Evolutionary conservation across 1,140 invertebrate species (phyloP), one percentile per base, ranked within the genome.

Genomic region (Hyposmocoma kahamanoa): DNA sequence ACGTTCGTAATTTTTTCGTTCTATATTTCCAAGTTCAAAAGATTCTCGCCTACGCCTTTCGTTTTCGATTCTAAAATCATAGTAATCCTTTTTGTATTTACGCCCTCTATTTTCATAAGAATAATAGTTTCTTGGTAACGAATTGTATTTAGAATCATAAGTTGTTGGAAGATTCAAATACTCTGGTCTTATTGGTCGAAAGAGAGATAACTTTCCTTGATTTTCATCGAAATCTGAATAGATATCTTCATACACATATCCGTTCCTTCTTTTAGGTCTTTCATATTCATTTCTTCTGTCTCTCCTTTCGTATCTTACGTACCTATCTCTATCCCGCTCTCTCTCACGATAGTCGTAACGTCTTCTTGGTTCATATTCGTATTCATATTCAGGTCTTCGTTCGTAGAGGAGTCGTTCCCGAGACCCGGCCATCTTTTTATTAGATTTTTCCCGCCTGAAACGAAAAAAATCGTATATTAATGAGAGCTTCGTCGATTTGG

Each of bases 181-280:
- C 48, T 87, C 84, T 3, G 83, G 84, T 62, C 78, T 72, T 26
- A 87, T 87, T 18, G 86, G 84, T 59, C 81, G 67, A 56, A 87
- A 87, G 42, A 86, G 49, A 0, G 84, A 87, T 8, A 87, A 36
- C 3, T 77, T 56, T 13, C 75, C 80, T 69, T 86, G 69, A 3
- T 78, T 79, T 59, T 87, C 80, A 41, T 81, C 81, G 56, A 80
- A 84, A 42, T 86, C 81, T 18, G 83, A 82, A 42, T 87, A 86
- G 18, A 86, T 82, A 47, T 87, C 84, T 73, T 87, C 84, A 44
- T 81, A 87, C 11, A 87, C 83, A 53, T 84, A 87, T 1, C 86
- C 86, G 39, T 87, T 87, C 59, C 76, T 86, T 20, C 84, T 53
- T 47, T 62, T 56, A 0, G 76, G 75, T 32, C 58, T 55, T 15